Evolutionary conservation across 2,888 invertebrate genomes (phyloP).

Genomic region (Philaethria dido): DNA sequence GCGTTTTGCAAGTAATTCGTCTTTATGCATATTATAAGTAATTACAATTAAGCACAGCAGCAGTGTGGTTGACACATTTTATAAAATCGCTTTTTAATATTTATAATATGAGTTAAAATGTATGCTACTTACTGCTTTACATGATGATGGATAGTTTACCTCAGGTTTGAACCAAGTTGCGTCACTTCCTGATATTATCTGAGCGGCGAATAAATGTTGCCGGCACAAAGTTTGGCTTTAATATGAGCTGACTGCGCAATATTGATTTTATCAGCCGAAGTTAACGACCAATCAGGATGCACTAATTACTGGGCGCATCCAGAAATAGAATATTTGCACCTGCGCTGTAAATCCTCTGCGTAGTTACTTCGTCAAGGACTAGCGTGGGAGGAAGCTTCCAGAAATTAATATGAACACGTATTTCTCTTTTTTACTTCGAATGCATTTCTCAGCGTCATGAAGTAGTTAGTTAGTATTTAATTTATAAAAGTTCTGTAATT

Average conservation of each 20-base stretch:
- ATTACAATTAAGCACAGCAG: no score
- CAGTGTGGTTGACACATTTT: not conserved
- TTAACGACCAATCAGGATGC: not conserved
- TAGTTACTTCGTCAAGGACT: not conserved
- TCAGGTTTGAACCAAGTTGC: no score
- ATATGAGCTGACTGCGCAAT: not conserved
- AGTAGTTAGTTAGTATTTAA: not conserved
- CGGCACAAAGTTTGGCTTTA: not conserved
- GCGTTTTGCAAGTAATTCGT: no score
- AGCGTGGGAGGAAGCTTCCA: constrained; percentile 3
- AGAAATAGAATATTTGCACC: constrained; percentile 17
- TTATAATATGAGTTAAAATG: not conserved
- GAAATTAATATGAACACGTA: not conserved
- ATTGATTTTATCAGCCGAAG: not conserved
- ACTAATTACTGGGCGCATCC: not conserved
- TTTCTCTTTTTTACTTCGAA: not conserved
- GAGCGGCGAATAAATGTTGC: not conserved
- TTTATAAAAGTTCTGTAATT: not conserved
- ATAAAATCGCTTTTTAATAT: not conserved
- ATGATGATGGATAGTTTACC: not conserved
- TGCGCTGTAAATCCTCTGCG: not conserved
- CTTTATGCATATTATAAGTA: no score
- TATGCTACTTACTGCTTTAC: not conserved
- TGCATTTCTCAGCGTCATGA: not conserved
- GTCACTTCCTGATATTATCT: no score